Evolutionary conservation across 2,888 invertebrate genomes (phyloP).

Genomic region (Lycophotia porphyrea): DNA sequence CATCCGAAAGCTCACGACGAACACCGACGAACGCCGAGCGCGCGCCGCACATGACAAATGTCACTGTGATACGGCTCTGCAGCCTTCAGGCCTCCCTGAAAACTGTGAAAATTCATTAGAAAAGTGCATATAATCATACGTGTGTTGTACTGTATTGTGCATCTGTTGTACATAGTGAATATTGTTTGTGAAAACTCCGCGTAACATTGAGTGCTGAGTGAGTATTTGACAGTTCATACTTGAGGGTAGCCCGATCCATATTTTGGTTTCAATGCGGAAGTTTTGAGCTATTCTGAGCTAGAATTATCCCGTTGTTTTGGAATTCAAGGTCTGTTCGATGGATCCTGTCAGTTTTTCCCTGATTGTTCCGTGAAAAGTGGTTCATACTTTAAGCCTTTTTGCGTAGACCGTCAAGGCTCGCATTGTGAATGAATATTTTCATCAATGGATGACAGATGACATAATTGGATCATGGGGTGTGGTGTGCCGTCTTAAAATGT

Average conservation of each 20-base stretch:
- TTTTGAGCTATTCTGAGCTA: constrained; percentile 42
- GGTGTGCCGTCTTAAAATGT: constrained; percentile 9
- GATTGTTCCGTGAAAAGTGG: constrained; percentile 23
- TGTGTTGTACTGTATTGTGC: constrained; percentile 74
- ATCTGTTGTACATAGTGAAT: constrained; percentile 70
- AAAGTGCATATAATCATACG: constrained; percentile 72
- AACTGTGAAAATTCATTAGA: constrained; percentile 77
- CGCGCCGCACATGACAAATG: constrained; percentile 86
- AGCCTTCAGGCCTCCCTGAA: constrained; percentile 87
- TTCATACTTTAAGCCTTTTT: constrained; percentile 17
- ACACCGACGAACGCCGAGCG: constrained; percentile 73
- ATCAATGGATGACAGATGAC: constrained; percentile 49
- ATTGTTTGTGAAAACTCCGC: constrained; percentile 68
- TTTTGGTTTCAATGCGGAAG: constrained; percentile 56
- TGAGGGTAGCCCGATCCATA: constrained; percentile 65
- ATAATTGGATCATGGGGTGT: constrained; percentile 41
- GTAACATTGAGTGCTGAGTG: constrained; percentile 76
- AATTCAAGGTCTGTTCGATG: neutral
- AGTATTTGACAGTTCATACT: constrained; percentile 77
- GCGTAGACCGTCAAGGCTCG: constrained; percentile 21
- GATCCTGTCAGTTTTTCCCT: neutral
- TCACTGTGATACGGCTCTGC: constrained; percentile 85
- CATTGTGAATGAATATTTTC: constrained; percentile 46
- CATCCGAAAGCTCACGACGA: constrained; percentile 72
- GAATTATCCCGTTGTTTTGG: neutral